Percentiles rank a stretch among this genome's conserved stretches.
These are phyloP conservation scores for Danaus melanippus DNA, from an alignment of 1,140 invertebrate species.

Conservation along the genomic window DNA sequence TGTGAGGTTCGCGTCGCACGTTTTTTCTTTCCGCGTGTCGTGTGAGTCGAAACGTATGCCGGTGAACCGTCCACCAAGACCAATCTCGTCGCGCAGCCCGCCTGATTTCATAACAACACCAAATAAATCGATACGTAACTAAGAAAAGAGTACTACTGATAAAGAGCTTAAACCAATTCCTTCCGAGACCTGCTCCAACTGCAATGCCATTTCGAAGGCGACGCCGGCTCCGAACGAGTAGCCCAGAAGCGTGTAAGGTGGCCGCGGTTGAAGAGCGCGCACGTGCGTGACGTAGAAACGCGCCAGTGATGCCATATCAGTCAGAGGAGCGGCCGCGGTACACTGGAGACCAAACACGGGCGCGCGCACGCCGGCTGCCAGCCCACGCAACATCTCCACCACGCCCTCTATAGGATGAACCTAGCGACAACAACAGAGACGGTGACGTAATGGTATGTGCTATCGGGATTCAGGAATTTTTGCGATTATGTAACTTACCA, in stretches of 20 bases:
- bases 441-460: no score
- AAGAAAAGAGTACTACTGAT: no score
- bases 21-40: constrained; percentile 76
- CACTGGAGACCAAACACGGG: constrained; percentile 94
- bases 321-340: constrained; percentile 80
- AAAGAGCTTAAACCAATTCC: no score
- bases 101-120: constrained; percentile 22
- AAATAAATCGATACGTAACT: no score
- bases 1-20: constrained; percentile 52
- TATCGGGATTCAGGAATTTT: background rate
- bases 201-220: constrained; percentile 93
- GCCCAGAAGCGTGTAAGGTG: constrained; percentile 90
- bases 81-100: constrained; percentile 76
- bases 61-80: constrained; percentile 94
- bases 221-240: constrained; percentile 96
- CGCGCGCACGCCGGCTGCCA: constrained; percentile 80
- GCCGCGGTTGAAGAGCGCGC: constrained; percentile 81
- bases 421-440: constrained; percentile 42
- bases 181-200: constrained; percentile 77
- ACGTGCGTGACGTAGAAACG: constrained; percentile 86
- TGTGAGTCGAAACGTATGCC: constrained; percentile 88
- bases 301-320: constrained; percentile 83
- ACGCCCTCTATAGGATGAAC: constrained; percentile 95
- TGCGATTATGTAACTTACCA: constrained; percentile 37
- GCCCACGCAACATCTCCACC: constrained; percentile 76